Evolutionary conservation across 2,113 vertebrate species (phyloP).

Genomic region (Tragelaphus imberbis): DNA sequence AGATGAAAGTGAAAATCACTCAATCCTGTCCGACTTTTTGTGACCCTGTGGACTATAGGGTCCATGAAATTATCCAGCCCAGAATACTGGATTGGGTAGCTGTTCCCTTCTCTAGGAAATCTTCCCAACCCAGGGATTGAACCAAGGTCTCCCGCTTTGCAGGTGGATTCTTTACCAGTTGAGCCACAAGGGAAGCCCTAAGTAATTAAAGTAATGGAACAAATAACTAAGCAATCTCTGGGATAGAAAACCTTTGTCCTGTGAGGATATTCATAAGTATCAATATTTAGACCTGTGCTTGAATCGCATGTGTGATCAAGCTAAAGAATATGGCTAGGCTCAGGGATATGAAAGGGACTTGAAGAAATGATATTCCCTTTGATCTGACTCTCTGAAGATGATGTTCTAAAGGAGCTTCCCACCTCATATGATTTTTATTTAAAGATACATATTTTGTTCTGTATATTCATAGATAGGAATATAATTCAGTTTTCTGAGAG

Average conservation of each 20-base stretch:
- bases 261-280: background rate
- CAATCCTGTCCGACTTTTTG: background rate
- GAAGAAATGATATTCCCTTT: background rate
- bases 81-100: background rate
- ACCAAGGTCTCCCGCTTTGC: rapidly evolving
- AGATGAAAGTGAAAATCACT: background rate
- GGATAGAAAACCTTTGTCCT: background rate
- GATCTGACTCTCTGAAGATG: background rate
- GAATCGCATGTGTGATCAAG: background rate
- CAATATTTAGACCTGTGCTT: background rate
- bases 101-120: background rate
- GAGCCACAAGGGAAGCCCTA: background rate
- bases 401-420: background rate
- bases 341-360: background rate
- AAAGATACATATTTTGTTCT: background rate
- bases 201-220: background rate
- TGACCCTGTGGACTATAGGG: rapidly evolving
- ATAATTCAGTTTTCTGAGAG: background rate
- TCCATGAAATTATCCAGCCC: background rate
- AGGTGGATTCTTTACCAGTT: background rate
- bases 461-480: background rate
- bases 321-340: background rate
- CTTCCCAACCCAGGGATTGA: background rate
- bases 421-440: background rate
- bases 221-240: background rate